These are phyloP conservation scores for Aphodius sticticus DNA, from an alignment of 2,888 invertebrate species.

Conservation along the genomic window DNA sequence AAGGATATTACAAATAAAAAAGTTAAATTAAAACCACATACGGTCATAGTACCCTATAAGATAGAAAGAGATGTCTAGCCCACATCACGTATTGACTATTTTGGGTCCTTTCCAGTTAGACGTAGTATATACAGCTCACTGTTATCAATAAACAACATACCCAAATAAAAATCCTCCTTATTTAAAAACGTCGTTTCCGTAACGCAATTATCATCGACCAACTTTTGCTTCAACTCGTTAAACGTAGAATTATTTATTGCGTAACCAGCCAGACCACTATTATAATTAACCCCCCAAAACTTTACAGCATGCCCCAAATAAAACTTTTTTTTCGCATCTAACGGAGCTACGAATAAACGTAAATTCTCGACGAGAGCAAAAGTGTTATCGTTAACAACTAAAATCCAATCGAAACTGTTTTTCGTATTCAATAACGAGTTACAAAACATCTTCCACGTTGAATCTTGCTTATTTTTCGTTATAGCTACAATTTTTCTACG, in stretches of 20 bases:
- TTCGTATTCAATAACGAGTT: constrained; percentile 46
- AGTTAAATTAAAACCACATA: too few species aligned
- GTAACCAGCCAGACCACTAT: constrained; percentile 65
- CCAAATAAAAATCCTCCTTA: constrained; percentile 67
- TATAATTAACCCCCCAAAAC: constrained; percentile 65
- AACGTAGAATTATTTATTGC: constrained; percentile 64
- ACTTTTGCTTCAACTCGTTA: constrained; percentile 55
- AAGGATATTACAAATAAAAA: too few species aligned
- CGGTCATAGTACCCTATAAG: too few species aligned
- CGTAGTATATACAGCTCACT: too few species aligned
- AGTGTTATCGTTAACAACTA: constrained; percentile 65
- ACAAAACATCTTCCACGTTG: constrained; percentile 55
- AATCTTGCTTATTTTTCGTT: constrained; percentile 48
- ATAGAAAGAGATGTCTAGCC: too few species aligned
- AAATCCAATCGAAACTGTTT: constrained; percentile 61
- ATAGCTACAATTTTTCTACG: constrained; percentile 48
- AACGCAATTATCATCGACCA: constrained; percentile 59
- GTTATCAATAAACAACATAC: too few species aligned
- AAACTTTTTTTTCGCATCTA: constrained; percentile 58
- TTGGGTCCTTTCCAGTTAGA: too few species aligned
- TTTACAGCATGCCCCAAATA: constrained; percentile 66
- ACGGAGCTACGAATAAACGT: constrained; percentile 61
- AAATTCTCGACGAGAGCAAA: constrained; percentile 67
- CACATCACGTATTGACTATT: too few species aligned
- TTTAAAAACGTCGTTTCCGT: constrained; percentile 63